Conservation (phyloP, 2,113 vertebrate species). For the Lasiurus cinereus region DNA sequence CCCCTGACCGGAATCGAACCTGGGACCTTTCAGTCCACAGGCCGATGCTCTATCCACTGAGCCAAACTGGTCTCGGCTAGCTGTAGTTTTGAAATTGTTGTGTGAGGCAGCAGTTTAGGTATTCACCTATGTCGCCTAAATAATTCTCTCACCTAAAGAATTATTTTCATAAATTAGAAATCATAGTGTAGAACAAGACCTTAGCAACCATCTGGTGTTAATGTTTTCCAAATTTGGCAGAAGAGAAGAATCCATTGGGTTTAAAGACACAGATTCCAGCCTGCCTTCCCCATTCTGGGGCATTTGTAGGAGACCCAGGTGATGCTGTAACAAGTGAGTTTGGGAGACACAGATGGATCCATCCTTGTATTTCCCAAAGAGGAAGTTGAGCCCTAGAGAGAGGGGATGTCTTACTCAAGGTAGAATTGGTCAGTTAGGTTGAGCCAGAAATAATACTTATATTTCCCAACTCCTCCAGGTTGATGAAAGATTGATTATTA, state of each 20-base stretch:
- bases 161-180: constrained; percentile 12
- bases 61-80: no score
- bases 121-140: no score
- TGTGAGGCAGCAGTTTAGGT: no score
- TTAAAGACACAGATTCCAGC: constrained; percentile 37
- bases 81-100: no score
- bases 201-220: not conserved
- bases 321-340: not conserved
- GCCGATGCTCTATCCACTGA: no score
- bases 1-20: no score
- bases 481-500: not conserved
- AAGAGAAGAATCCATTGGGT: not conserved
- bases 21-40: no score
- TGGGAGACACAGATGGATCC: not conserved
- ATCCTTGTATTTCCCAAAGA: not conserved
- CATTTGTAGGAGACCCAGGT: not conserved
- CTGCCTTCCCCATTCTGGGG: no score
- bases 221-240: not conserved
- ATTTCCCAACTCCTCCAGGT: constrained; percentile 29
- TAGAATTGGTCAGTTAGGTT: constrained; percentile 28
- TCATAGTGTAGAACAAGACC: not conserved
- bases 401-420: not conserved
- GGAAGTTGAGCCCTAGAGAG: not conserved
- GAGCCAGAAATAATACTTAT: not conserved
- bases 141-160: not conserved